Conservation (phyloP, 2,113 vertebrate species). For the Labeo rohita region DNA sequence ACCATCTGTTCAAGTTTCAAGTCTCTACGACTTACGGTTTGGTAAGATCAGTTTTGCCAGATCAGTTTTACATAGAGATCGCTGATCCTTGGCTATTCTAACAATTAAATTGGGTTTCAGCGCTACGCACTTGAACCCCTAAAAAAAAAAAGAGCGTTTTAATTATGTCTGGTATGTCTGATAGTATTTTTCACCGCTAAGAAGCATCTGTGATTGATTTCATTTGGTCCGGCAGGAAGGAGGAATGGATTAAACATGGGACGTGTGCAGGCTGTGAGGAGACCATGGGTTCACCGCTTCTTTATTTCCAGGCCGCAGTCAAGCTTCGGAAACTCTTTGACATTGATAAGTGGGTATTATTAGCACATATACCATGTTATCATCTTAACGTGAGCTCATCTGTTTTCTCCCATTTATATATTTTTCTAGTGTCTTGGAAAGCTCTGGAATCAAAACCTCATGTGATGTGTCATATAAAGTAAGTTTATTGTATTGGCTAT, state of each 20-base stretch:
- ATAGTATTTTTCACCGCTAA: not conserved
- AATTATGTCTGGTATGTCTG: not conserved
- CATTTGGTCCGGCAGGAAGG: constrained; percentile 59
- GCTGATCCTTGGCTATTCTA: no score
- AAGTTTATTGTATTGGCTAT: not conserved
- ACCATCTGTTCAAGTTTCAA: no score
- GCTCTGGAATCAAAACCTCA: constrained; percentile 68
- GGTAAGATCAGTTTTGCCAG: no score
- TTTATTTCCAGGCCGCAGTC: constrained; percentile 70
- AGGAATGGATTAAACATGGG: constrained; percentile 76
- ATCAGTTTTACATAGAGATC: no score
- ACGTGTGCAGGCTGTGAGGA: constrained; percentile 72
- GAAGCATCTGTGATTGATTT: not conserved
- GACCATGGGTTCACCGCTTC: constrained; percentile 69
- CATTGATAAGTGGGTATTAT: constrained; percentile 62
- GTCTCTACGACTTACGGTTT: no score
- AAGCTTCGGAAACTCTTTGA: constrained; percentile 65
- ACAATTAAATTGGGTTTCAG: no score
- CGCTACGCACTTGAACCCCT: no score
- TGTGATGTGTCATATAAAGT: constrained; percentile 72
- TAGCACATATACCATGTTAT: not conserved
- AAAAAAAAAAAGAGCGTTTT: not conserved
- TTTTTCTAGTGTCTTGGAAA: constrained; percentile 62
- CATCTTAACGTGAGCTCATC: not conserved
- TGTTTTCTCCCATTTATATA: not conserved